phyloP scores from a whole-genome alignment of 37 sponge, comb jelly and placozoan genomes.

The Geodia barretti region DNA sequence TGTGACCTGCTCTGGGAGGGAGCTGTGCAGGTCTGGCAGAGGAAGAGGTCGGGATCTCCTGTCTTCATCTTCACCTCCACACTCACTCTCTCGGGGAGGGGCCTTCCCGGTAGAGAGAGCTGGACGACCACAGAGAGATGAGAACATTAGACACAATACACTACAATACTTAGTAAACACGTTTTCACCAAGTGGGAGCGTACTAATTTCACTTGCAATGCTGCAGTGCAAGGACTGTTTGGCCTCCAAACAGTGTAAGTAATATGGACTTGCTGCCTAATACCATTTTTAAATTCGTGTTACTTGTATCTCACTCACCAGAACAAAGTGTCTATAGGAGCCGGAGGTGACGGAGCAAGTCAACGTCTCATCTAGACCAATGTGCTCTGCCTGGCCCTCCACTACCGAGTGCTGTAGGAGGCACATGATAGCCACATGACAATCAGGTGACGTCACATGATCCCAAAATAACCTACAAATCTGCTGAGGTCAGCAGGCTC shows the following conservation, averaged over 20 bases:
- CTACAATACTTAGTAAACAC: background rate
- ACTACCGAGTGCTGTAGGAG: conserved; percentile 47
- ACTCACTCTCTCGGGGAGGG: conserved; percentile 35
- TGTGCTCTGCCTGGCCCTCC: conserved; percentile 67
- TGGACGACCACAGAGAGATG: background rate
- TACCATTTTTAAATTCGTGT: background rate
- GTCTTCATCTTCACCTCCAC: conserved; percentile 24
- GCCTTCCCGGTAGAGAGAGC: conserved; percentile 58
- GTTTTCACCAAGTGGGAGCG: background rate
- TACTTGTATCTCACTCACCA: conserved; percentile 26
- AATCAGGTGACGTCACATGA: conserved; percentile 6
- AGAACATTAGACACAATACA: background rate
- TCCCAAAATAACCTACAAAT: conserved; percentile 46
- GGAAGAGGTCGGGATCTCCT: conserved; percentile 72
- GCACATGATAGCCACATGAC: background rate
- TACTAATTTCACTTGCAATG: no score
- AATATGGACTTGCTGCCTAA: no score
- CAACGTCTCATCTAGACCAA: conserved; percentile 44
- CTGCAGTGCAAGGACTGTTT: no score
- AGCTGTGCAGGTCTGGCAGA: conserved; percentile 57
- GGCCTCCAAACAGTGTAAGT: no score
- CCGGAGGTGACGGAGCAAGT: conserved; percentile 18
- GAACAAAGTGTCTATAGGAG: conserved; percentile 76
- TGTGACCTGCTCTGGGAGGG: conserved; percentile 53
- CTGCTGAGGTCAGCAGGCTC: conserved; percentile 72